These are phyloP conservation scores for Anoplius nigerrimus DNA, from an alignment of 2,888 invertebrate species.

Conservation along the genomic window DNA sequence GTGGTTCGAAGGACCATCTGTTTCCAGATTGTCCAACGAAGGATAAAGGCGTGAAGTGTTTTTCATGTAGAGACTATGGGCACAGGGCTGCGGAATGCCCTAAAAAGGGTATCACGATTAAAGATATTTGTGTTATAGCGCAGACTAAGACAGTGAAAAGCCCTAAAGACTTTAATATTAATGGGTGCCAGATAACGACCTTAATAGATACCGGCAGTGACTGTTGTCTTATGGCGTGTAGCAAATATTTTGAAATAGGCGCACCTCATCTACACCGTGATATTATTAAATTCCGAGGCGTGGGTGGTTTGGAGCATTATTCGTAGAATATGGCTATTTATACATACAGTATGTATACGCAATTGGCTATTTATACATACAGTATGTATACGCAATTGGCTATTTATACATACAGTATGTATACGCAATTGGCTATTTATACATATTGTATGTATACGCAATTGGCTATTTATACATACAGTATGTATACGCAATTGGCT, in stretches of 20 bases:
- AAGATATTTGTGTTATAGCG: conserved; percentile 2
- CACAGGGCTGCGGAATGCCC: neutral
- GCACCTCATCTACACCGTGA: conserved; percentile 13
- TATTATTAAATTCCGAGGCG: conserved; percentile 32
- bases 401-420: no score
- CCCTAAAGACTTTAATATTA: neutral
- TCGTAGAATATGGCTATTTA: no score
- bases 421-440: no score
- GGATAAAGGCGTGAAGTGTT: neutral
- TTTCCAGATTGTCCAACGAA: neutral
- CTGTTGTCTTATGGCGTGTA: conserved; percentile 4
- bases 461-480: no score
- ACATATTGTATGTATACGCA: no score
- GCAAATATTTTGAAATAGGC: conserved; percentile 9
- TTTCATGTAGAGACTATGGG: neutral
- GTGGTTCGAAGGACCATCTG: neutral
- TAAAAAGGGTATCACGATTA: neutral
- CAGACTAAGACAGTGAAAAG: conserved; percentile 5
- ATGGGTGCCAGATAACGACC: conserved; percentile 2
- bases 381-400: no score
- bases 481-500: no score
- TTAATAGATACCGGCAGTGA: conserved; percentile 22
- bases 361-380: no score
- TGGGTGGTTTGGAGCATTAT: conserved; percentile 26
- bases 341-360: no score